A percentile compares a stretch with the other conserved stretches of the same genome.
phyloP scores from a whole-genome alignment of 2,797 vertebrate species.

The Pristis pectinata region DNA sequence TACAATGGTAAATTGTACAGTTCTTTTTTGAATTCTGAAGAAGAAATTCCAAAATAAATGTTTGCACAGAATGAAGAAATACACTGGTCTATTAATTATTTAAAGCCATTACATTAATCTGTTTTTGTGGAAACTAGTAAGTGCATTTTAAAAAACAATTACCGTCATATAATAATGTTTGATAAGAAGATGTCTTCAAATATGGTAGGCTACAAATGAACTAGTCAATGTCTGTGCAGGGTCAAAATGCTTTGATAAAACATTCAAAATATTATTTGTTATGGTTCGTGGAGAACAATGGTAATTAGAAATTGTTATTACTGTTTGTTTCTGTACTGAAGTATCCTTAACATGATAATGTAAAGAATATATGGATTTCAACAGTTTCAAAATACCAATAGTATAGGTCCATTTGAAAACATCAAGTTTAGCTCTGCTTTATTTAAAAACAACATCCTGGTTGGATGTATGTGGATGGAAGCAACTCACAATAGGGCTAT shows the following conservation, averaged over 20 bases:
- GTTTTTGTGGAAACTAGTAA: neutral
- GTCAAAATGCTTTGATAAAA: constrained; percentile 14
- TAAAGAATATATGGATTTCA: neutral
- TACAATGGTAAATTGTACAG: neutral
- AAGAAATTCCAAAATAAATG: constrained; percentile 5
- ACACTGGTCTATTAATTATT: neutral
- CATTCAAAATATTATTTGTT: neutral
- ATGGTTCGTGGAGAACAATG: neutral
- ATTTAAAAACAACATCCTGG: neutral
- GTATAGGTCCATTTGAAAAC: neutral
- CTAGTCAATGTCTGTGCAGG: neutral
- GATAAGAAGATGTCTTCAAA: neutral
- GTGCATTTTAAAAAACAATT: neutral
- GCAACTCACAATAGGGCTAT: neutral
- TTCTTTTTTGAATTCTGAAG: neutral
- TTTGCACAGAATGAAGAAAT: constrained; percentile 19
- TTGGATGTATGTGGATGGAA: neutral
- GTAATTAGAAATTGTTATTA: neutral
- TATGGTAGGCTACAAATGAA: neutral
- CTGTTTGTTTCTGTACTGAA: neutral
- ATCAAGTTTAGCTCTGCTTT: neutral
- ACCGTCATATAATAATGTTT: neutral
- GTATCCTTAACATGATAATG: neutral
- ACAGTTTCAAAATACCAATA: neutral
- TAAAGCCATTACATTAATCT: neutral